Percentiles rank a stretch among this genome's conserved stretches.
phyloP scores from a whole-genome alignment of 1,140 invertebrate species.

The Lasioglossum baleicum region DNA sequence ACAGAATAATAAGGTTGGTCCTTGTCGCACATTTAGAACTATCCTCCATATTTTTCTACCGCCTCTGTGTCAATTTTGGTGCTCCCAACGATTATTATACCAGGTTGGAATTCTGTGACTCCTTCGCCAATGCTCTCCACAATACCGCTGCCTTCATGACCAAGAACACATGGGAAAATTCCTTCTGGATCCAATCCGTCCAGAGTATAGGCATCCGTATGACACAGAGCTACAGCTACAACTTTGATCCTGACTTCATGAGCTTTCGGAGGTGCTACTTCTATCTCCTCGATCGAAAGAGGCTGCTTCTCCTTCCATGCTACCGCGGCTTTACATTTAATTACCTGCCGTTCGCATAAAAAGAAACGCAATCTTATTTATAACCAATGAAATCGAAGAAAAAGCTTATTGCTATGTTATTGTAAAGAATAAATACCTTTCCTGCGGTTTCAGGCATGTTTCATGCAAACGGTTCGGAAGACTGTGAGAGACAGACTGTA shows the following conservation, averaged over 20 bases:
- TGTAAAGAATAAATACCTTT: slow-evolving; percentile 60
- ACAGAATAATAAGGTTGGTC: too few relatives aligned
- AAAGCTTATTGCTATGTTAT: background rate
- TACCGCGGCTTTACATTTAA: slow-evolving; percentile 94
- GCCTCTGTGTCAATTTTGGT: too few relatives aligned
- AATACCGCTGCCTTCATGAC: slow-evolving; percentile 96
- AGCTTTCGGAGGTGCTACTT: slow-evolving; percentile 96
- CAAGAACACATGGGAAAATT: slow-evolving; percentile 94
- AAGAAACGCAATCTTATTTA: background rate
- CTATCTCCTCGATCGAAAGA: slow-evolving; percentile 92
- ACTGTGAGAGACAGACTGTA: background rate
- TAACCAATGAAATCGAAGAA: too few relatives aligned
- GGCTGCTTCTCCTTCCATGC: slow-evolving; percentile 94
- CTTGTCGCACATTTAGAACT: too few relatives aligned
- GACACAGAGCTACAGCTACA: slow-evolving; percentile 94
- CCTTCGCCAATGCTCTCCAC: slow-evolving; percentile 97
- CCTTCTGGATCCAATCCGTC: slow-evolving; percentile 96
- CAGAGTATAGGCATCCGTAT: slow-evolving; percentile 97
- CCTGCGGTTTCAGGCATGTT: slow-evolving; percentile 63
- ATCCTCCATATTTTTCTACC: too few relatives aligned
- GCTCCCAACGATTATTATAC: slow-evolving; percentile 72
- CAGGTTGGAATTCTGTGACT: slow-evolving; percentile 92
- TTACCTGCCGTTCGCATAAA: slow-evolving; percentile 81
- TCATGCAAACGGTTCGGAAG: background rate
- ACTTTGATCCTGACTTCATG: slow-evolving; percentile 93